Conservation (phyloP, 2,113 vertebrate genomes). For the Junco hyemalis region DNA sequence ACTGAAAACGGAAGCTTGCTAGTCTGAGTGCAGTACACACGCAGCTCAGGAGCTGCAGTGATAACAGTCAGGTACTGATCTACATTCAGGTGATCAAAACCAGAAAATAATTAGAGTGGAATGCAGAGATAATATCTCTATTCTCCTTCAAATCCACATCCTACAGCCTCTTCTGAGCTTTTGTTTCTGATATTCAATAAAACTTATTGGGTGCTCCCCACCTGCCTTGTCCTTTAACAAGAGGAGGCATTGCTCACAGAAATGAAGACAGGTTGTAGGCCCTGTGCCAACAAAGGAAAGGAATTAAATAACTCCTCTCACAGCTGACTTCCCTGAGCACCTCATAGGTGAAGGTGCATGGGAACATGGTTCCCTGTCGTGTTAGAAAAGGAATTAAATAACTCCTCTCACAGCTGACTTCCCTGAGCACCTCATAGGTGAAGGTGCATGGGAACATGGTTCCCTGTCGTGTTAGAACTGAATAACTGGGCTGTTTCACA, state of each 20-base stretch:
- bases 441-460: background rate
- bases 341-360: background rate
- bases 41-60: background rate
- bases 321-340: background rate
- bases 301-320: background rate
- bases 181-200: background rate
- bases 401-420: background rate
- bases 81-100: background rate
- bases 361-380: background rate
- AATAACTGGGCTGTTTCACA: background rate
- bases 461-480: background rate
- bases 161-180: background rate
- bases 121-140: background rate
- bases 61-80: background rate
- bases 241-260: background rate
- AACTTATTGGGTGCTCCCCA: background rate
- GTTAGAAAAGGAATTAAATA: background rate
- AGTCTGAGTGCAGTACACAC: rapidly evolving
- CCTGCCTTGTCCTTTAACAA: background rate
- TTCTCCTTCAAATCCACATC: background rate
- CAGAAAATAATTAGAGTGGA: background rate
- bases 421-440: background rate
- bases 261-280: background rate
- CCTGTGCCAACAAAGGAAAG: background rate
- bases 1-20: background rate